phyloP scores from a whole-genome alignment of 1,140 invertebrate species.

The Spodoptera litura region DNA sequence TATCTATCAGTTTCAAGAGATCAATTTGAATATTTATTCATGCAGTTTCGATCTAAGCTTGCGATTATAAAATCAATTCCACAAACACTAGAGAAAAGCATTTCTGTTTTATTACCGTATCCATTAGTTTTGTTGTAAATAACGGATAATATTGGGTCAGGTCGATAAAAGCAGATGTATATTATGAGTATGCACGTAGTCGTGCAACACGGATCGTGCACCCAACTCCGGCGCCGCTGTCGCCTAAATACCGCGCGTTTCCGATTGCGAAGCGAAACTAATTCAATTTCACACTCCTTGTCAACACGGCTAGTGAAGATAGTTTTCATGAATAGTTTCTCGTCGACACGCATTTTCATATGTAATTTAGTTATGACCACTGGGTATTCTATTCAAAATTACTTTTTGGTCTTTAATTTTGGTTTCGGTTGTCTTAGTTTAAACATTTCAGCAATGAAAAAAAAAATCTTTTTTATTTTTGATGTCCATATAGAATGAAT shows the following conservation, averaged over 20 bases:
- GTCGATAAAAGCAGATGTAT: background rate
- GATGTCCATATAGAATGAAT: too few species aligned
- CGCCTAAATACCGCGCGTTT: conserved; percentile 29
- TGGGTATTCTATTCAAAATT: too few species aligned
- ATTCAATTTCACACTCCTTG: conserved; percentile 22
- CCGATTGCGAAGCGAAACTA: conserved; percentile 34
- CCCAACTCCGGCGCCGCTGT: background rate
- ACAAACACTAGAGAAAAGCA: too few species aligned
- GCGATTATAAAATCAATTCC: too few species aligned
- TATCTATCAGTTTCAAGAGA: too few species aligned
- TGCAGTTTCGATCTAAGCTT: too few species aligned
- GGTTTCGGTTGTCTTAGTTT: too few species aligned
- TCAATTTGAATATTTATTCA: too few species aligned
- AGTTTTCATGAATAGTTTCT: background rate
- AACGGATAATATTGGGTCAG: background rate
- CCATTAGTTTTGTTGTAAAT: background rate
- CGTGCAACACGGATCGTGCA: conserved; percentile 18
- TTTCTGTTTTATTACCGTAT: too few species aligned
- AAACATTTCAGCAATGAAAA: too few species aligned
- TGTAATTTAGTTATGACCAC: background rate
- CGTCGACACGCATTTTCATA: background rate
- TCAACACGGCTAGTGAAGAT: background rate
- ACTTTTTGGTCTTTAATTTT: too few species aligned
- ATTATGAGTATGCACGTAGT: background rate
- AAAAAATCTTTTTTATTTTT: too few species aligned